Conservation (phyloP, 2,113 vertebrate genomes). For the Dendropsophus ebraccatus region DNA sequence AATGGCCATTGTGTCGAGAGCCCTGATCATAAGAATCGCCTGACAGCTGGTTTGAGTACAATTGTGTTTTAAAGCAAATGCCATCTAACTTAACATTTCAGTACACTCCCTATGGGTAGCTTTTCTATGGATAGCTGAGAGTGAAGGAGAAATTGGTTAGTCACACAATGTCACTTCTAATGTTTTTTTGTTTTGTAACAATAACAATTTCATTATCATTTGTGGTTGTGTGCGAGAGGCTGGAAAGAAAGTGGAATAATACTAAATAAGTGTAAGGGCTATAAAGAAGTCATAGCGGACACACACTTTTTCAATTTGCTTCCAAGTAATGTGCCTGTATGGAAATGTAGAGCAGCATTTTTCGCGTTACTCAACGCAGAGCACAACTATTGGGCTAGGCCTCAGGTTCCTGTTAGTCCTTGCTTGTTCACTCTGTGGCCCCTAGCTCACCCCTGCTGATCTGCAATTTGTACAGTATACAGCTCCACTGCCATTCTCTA, state of each 20-base stretch:
- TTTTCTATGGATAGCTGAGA: neutral
- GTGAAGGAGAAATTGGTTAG: neutral
- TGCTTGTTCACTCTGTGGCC: too few species aligned
- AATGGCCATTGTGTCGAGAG: neutral
- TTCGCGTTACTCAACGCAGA: too few species aligned
- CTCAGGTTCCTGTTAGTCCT: too few species aligned
- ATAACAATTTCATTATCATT: neutral
- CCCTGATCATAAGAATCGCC: neutral
- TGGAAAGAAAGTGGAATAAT: neutral
- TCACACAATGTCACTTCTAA: neutral
- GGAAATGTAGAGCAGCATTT: too few species aligned
- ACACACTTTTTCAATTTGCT: too few species aligned
- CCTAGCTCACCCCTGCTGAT: too few species aligned
- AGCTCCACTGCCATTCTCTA: too few species aligned
- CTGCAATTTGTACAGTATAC: too few species aligned
- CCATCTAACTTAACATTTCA: constrained; percentile 19
- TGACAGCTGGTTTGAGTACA: neutral
- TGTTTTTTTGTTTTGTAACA: neutral
- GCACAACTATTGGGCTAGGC: too few species aligned
- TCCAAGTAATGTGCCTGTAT: too few species aligned
- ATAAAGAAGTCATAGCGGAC: neutral
- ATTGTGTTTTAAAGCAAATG: neutral
- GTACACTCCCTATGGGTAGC: neutral
- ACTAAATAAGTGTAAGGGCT: neutral
- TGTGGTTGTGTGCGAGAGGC: neutral